These are phyloP conservation scores for Oryzias sinensis DNA, from an alignment of 2,797 vertebrate genomes.

Conservation along the genomic window DNA sequence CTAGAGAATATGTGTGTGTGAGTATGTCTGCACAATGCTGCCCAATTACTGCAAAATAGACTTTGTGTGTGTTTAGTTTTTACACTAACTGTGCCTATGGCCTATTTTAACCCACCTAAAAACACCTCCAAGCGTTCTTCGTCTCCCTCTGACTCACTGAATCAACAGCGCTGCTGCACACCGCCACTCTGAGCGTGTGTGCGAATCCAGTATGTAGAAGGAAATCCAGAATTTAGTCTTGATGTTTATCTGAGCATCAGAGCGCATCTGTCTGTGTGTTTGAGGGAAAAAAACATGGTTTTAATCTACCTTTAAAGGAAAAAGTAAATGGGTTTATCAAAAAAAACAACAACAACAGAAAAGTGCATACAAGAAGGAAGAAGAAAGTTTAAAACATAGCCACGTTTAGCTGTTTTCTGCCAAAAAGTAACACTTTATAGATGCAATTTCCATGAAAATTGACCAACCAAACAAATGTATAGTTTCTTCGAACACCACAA, in stretches of 20 bases:
- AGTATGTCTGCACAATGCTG: slow-evolving; percentile 60
- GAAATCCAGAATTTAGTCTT: slow-evolving; percentile 37
- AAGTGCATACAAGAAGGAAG: too few species aligned
- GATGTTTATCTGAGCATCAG: slow-evolving; percentile 33
- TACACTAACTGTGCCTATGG: slow-evolving; percentile 46
- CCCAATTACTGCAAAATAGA: slow-evolving; percentile 72
- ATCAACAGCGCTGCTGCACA: slow-evolving; percentile 55
- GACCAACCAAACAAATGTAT: too few species aligned
- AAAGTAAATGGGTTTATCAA: too few species aligned
- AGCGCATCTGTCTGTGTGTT: slow-evolving; percentile 25
- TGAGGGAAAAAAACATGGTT: background rate
- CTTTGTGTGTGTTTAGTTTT: slow-evolving; percentile 44
- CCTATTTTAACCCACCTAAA: slow-evolving; percentile 67
- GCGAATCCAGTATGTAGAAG: background rate
- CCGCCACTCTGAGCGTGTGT: background rate
- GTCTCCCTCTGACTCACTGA: slow-evolving; percentile 69
- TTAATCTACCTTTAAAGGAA: too few species aligned
- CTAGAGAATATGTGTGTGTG: slow-evolving; percentile 64
- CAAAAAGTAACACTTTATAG: too few species aligned
- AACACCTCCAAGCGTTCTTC: slow-evolving; percentile 61
- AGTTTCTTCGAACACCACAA: too few species aligned
- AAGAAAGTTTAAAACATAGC: too few species aligned
- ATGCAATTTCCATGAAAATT: too few species aligned
- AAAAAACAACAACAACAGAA: too few species aligned
- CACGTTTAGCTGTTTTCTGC: too few species aligned